Percentiles rank a stretch among this genome's conserved stretches.
These are phyloP conservation scores for Echinops telfairi DNA, from an alignment of 2,113 vertebrate species.

Conservation along the genomic window DNA sequence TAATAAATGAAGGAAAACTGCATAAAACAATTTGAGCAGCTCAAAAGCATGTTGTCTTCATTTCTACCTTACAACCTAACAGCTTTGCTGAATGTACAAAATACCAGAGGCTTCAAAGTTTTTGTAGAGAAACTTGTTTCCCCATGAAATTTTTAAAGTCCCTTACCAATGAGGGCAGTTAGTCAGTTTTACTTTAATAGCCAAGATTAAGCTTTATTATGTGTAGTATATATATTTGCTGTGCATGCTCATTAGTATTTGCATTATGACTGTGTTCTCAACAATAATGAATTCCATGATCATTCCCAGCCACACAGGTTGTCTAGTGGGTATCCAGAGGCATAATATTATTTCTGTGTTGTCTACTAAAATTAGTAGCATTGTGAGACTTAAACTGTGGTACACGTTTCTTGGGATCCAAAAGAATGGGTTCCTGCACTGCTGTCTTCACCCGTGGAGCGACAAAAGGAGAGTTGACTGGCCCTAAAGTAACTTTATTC, in stretches of 20 bases:
- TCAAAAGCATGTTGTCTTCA: not conserved
- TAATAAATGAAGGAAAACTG: not conserved
- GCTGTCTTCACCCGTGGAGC: not conserved
- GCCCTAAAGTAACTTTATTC: too few species aligned
- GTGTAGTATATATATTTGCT: not conserved
- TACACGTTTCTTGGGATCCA: too few species aligned
- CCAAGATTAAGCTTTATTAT: not conserved
- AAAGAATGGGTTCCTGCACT: not conserved
- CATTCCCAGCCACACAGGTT: not conserved
- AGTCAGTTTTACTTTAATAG: not conserved
- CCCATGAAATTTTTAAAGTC: too few species aligned
- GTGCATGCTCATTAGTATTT: not conserved
- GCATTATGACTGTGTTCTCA: not conserved
- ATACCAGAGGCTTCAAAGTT: too few species aligned
- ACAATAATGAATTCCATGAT: not conserved
- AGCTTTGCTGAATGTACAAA: not conserved
- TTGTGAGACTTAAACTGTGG: slow-evolving; percentile 30
- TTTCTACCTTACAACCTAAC: not conserved
- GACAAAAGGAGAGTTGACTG: not conserved
- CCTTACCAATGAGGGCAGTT: not conserved
- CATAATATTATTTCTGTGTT: not conserved
- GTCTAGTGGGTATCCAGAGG: not conserved
- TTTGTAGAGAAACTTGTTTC: too few species aligned
- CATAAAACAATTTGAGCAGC: not conserved
- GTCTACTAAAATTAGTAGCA: not conserved